These are phyloP conservation scores for Tetragnatha versicolor DNA, from an alignment of 1,140 invertebrate genomes.

Conservation along the genomic window DNA sequence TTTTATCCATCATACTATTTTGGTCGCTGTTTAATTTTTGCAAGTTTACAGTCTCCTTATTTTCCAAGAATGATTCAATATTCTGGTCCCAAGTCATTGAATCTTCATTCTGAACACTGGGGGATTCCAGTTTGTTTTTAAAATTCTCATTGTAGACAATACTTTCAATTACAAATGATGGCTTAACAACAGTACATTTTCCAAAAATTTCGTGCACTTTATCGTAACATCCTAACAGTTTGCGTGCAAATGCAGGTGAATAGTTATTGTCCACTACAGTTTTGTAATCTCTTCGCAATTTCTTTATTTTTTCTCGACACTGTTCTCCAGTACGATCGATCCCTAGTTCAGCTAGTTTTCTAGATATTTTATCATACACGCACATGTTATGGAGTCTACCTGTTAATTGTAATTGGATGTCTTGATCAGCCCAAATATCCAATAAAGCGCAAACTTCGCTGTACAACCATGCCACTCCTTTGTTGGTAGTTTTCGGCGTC, in stretches of 20 bases:
- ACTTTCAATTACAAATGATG: constrained; percentile 25
- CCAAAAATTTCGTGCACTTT: constrained; percentile 49
- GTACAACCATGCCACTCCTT: constrained; percentile 45
- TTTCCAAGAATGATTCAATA: too few relatives aligned
- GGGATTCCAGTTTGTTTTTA: too few relatives aligned
- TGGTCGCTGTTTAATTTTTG: neutral
- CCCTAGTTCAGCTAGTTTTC: constrained; percentile 11
- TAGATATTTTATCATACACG: constrained; percentile 50
- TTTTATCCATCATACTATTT: neutral
- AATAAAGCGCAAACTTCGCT: constrained; percentile 43
- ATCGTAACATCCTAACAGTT: constrained; percentile 39
- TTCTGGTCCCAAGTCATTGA: too few relatives aligned
- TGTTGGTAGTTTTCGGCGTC: constrained; percentile 21
- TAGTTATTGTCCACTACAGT: constrained; percentile 51
- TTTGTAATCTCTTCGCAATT: constrained; percentile 42
- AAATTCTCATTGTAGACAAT: constrained; percentile 28
- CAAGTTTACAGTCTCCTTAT: too few relatives aligned
- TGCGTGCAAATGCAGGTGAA: constrained; percentile 39
- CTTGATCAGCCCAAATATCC: constrained; percentile 43
- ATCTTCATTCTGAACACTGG: too few relatives aligned
- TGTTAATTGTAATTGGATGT: constrained; percentile 44
- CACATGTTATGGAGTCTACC: constrained; percentile 52
- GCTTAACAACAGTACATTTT: constrained; percentile 30
- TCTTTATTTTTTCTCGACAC: constrained; percentile 51
- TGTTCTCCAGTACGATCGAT: constrained; percentile 41